These are phyloP conservation scores for Alligator sinensis DNA, from an alignment of 2,113 vertebrate species.

Conservation along the genomic window DNA sequence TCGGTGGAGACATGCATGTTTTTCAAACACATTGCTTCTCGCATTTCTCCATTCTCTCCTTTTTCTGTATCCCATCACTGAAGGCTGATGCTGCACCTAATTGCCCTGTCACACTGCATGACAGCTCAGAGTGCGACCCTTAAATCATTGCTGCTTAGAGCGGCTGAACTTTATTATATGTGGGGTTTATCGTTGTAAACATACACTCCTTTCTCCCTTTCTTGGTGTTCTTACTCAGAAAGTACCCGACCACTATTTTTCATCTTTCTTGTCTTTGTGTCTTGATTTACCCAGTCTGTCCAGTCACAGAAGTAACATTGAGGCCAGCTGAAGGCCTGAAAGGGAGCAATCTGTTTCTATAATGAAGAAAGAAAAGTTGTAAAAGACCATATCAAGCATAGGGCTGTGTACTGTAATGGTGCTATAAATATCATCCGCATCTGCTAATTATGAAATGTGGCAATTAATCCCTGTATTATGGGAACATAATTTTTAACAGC, in stretches of 20 bases:
- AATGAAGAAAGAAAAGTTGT: background rate
- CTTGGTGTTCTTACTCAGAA: background rate
- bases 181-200: background rate
- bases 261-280: background rate
- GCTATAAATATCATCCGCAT: background rate
- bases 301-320: background rate
- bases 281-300: background rate
- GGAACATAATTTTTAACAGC: background rate
- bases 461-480: background rate
- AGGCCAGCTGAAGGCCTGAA: background rate
- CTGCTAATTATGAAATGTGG: background rate
- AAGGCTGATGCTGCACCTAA: background rate
- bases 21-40: background rate
- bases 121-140: too few species aligned
- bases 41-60: too few species aligned
- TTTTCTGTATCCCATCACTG: background rate
- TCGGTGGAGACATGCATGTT: background rate
- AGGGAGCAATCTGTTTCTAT: background rate
- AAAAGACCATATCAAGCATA: background rate
- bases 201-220: background rate
- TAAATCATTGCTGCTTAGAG: background rate
- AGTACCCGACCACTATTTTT: background rate
- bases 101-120: too few species aligned
- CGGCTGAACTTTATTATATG: too few species aligned
- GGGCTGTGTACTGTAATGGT: background rate